Base-by-base conservation (phyloP, 2,797 vertebrate species). In the Pangasius krempfi region DNA sequence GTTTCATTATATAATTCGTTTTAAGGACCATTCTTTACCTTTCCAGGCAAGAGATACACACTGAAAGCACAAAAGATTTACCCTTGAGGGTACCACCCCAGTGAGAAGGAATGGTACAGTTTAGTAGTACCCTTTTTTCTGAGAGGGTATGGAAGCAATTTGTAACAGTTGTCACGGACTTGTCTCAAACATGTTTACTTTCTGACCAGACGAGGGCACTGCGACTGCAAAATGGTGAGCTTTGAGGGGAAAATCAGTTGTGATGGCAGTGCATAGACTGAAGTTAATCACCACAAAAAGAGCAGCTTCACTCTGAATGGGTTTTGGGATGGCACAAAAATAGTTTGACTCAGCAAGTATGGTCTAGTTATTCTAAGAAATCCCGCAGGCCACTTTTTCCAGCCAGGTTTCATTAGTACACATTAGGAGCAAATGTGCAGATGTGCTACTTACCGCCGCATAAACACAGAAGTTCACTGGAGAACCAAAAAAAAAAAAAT, bases 151-250 rank as follows among this genome's bases (percentile, higher is more conserved):
- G 52, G 27, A 58, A 56, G 58, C 62, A 66, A 44, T 66, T 85
- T 62, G 20, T 68, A 47, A 68, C 54, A 47, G 33, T 85, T 50
- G 83, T 64, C 70, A 47, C 44, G 9, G 86, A 56, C 76, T n/a
- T 7, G 60, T 40, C 58, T 82, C 33, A n/a, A 27, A n/a, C 56
- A 62, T 70, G 88, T 72, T 52, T 37, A 33, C 58, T 85, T 68
- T 91, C 58, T 91, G 14, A 84, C 93, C 93, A 90, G 90, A 89
- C 70, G 93, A 90, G 92, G 93, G 92, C 93, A 88, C 90, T 93
- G 89, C 73, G 87, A 86, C 89, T 90, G 88, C 90, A 91, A 92
- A 73, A 91, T 89, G 86, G 4, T 58, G 44, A 87, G 62, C 18
- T 33, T 60, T 18, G 27, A 66, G 33, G 9, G 22, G 40, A n/a